Conservation (phyloP, 2,113 vertebrate genomes). For the Athene noctua region DNA sequence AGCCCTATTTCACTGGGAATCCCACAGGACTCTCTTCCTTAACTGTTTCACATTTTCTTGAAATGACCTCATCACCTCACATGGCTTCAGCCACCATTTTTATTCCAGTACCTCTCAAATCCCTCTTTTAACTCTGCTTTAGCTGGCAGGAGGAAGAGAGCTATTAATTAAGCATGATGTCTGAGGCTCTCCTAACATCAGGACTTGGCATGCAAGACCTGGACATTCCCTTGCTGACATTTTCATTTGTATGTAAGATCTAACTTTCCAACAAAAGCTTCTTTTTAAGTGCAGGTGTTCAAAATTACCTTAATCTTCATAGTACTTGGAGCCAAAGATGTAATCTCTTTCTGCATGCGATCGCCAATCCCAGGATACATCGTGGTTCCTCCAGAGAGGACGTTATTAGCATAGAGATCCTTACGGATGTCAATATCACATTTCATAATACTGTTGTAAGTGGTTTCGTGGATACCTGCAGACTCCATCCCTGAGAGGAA, state of each 20-base stretch:
- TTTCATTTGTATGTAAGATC: neutral
- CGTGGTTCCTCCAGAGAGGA: conserved; percentile 83
- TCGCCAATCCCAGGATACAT: conserved; percentile 85
- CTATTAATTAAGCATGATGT: neutral
- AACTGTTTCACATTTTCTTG: neutral
- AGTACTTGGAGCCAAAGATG: conserved; percentile 79
- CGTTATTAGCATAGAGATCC: conserved; percentile 84
- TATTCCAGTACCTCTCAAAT: neutral
- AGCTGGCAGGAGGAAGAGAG: neutral
- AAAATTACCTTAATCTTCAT: conserved; percentile 87
- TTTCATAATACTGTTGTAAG: conserved; percentile 78
- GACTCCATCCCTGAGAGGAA: conserved; percentile 1
- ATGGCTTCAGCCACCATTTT: neutral
- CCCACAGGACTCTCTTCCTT: neutral
- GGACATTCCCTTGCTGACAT: neutral
- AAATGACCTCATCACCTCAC: neutral
- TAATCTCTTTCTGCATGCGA: conserved; percentile 86
- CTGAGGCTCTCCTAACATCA: neutral
- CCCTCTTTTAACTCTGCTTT: neutral
- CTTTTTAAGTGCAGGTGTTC: conserved; percentile 39
- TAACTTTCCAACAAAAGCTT: neutral
- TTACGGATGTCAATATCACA: conserved; percentile 85
- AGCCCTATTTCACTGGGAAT: neutral
- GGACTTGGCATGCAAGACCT: neutral
- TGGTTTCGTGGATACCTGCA: conserved; percentile 2